A percentile compares a stretch with the other conserved stretches of the same genome.
Conservation (phyloP, 1,140 invertebrate species). For the Eueides isabella region DNA sequence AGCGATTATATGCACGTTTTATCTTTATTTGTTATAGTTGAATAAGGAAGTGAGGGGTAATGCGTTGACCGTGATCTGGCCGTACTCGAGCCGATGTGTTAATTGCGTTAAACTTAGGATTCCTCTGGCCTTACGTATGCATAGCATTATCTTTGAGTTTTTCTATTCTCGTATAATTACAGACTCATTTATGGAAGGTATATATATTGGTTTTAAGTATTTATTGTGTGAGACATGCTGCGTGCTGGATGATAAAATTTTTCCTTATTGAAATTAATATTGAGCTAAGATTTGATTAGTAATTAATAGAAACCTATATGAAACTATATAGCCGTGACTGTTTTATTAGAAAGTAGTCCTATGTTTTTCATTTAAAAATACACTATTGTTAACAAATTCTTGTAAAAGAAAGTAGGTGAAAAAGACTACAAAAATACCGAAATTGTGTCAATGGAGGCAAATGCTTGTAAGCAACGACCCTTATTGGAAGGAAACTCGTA, state of each 20-base stretch:
- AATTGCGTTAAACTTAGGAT: constrained; percentile 27
- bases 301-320: neutral
- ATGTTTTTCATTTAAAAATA: too few relatives aligned
- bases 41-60: constrained; percentile 36
- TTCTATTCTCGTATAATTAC: neutral
- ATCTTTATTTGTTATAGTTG: constrained; percentile 18
- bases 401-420: too few relatives aligned
- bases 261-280: neutral
- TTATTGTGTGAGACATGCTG: neutral
- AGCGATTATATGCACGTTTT: constrained; percentile 10
- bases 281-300: neutral
- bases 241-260: neutral
- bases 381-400: too few relatives aligned
- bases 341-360: neutral
- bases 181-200: neutral
- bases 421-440: too few relatives aligned
- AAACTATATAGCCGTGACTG: neutral
- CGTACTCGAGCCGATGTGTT: constrained; percentile 28
- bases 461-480: too few relatives aligned
- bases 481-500: too few relatives aligned
- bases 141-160: neutral
- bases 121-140: neutral
- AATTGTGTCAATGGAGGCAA: too few relatives aligned
- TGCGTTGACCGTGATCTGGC: constrained; percentile 26
- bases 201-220: neutral